Base-by-base conservation (phyloP, 1,140 invertebrate species). In the Cyrtorhinus lividipennis region DNA sequence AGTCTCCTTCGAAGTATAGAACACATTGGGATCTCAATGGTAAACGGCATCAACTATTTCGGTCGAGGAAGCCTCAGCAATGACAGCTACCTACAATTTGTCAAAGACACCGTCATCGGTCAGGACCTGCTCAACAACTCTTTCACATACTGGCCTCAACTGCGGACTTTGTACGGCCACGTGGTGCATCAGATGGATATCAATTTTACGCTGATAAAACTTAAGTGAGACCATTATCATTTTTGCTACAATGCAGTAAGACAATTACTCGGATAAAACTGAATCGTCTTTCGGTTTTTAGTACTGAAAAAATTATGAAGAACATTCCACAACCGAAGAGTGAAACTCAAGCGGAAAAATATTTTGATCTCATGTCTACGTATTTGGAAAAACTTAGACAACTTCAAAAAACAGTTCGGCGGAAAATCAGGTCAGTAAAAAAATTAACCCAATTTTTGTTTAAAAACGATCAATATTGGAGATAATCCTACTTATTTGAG, bases 11-110 rank as follows among this genome's bases (percentile, higher is more conserved):
- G 87, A 20, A 86, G 85, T 68, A 89, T 91, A 58, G 89, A 91
- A 69, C 88, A 87, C 68, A 81, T 86, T 59, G 88, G 88, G 0
- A 89, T 91, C 61, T 83, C 84, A n/a, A 85, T 86, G 18, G 86
- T 88, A 1, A 81, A 88, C 59, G 88, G 87, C 2, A 88, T 89
- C 62, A 88, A 88, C 73, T 92, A 90, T 71, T 92, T 87, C 70
- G 87, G 86, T 0, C 76, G 84, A 61, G 89, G 89, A 0, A 76
- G 76, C 56, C 74, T 92, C 2, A 73, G 78, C 1, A 73, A 77
- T 0, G 77, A 81, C 24, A 85, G 81, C 66, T 87, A 90, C 73
- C 81, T 87, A 48, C 81, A 80, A 68, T 91, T 83, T 69, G 79
- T 87, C 25, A 77, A 79, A 70, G 79, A 89, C 73, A 85, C 87